Evolutionary conservation across 1,140 invertebrate species (phyloP), one percentile per base, ranked within the genome.

Genomic region (Planococcus citri): DNA sequence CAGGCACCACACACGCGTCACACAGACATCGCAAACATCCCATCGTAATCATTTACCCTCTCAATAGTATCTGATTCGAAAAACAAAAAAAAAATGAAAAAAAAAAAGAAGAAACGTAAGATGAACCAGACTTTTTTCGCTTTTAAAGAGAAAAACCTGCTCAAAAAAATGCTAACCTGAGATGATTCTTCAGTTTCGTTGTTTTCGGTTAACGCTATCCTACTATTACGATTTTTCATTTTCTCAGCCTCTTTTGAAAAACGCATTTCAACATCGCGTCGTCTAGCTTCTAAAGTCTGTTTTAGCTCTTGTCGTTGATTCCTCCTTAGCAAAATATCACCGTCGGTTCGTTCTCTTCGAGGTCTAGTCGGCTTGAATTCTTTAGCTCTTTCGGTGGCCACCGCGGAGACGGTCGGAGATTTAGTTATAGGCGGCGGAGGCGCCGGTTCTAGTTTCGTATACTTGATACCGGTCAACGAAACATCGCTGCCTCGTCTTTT

Each of bases 341-440:
- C 89, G 79, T 92, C 90, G 74, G 90, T 91, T 79, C 91, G 91
- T 82, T 92, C 89, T 73, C 90, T 82, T 74, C 90, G 83, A 21
- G 87, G 88, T 74, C 84, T 82, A 72, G 85, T 67, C 17, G 74
- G 74, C 24, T 73, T 71, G 70, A 70, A 73, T 27, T 73, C 72
- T 27, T 71, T 73, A 17, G 71, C 67, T 12, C 70, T 37, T n/a
- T 29, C 17, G 17, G 57, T 14, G 8, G 14, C 9, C 21, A 6
- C 21, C 21, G 12, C 60, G 10, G 25, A 10, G 8, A 20, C 2
- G 17, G 14, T 64, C 60, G 60, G n/a, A n/a, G n/a, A n/a, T n/a
- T n/a, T n/a, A n/a, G n/a, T n/a, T n/a, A n/a, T n/a, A n/a, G n/a
- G n/a, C n/a, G n/a, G n/a, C n/a, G n/a, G n/a, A n/a, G n/a, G n/a